Evolutionary conservation across 1,140 invertebrate genomes (phyloP).

Genomic region (Idris sp.): DNA sequence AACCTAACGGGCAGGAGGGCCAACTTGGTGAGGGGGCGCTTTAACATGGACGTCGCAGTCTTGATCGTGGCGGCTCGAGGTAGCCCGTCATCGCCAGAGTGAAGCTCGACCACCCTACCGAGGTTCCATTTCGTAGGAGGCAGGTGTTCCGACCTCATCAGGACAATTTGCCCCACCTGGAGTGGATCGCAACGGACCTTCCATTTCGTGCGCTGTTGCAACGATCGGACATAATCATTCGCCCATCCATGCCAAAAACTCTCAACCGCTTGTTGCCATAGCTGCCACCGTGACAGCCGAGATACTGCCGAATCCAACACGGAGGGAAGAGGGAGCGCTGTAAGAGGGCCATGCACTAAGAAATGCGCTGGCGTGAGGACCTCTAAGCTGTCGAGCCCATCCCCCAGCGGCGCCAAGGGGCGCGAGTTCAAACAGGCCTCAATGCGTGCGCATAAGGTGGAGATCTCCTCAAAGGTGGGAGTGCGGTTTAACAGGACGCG

Average conservation of each 20-base stretch:
- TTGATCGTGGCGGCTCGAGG: background rate
- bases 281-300: background rate
- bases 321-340: background rate
- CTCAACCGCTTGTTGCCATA: background rate
- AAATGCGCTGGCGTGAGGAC: background rate
- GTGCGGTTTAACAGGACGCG: background rate
- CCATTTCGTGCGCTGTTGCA: background rate
- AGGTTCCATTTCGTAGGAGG: constrained; percentile 10
- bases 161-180: background rate
- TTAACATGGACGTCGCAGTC: background rate
- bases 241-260: background rate
- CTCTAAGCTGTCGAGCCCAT: too few relatives aligned
- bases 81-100: background rate
- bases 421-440: too few relatives aligned
- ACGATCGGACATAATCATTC: background rate
- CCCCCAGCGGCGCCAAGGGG: too few relatives aligned
- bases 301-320: background rate
- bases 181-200: background rate
- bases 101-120: background rate
- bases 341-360: background rate
- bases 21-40: background rate
- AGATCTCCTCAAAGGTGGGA: too few relatives aligned
- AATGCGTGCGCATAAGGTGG: too few relatives aligned
- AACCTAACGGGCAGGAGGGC: background rate
- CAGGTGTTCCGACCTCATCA: background rate